Percentiles rank a stretch among this genome's conserved stretches.
phyloP scores from a whole-genome alignment of 2,888 invertebrate genomes.

The Machimus atricapillus region DNA sequence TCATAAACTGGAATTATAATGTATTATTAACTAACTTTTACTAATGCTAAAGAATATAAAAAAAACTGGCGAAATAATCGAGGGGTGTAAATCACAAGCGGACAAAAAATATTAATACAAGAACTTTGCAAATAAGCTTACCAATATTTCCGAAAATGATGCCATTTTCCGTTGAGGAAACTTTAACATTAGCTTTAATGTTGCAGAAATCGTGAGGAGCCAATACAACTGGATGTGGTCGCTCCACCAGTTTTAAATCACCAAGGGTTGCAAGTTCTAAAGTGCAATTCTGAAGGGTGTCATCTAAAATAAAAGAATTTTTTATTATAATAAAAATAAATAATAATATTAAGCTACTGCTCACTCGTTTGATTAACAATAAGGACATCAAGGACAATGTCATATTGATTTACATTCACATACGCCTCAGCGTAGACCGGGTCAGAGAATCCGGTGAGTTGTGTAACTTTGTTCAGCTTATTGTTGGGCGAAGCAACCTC shows the following conservation, averaged over 20 bases:
- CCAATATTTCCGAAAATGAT: slow-evolving; percentile 99
- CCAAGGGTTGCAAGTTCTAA: slow-evolving; percentile 97
- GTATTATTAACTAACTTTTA: neutral
- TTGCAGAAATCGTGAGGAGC: slow-evolving; percentile 97
- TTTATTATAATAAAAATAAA: neutral
- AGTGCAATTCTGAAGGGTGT: slow-evolving; percentile 97
- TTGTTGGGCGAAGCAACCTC: slow-evolving; percentile 67
- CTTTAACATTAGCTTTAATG: slow-evolving; percentile 98
- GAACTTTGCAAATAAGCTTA: slow-evolving; percentile 55
- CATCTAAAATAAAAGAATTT: slow-evolving; percentile 64
- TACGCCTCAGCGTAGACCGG: slow-evolving; percentile 99
- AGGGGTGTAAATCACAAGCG: neutral
- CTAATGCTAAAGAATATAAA: neutral
- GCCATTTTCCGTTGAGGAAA: slow-evolving; percentile 99
- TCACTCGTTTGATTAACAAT: slow-evolving; percentile 95
- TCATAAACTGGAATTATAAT: slow-evolving; percentile 79
- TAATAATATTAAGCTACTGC: slow-evolving; percentile 42
- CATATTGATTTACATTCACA: slow-evolving; percentile 98
- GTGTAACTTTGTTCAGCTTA: slow-evolving; percentile 82
- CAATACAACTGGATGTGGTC: slow-evolving; percentile 93
- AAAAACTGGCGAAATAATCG: too few species aligned
- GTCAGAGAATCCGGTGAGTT: slow-evolving; percentile 98
- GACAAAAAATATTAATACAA: too few species aligned
- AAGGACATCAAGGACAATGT: slow-evolving; percentile 96
- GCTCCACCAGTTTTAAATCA: slow-evolving; percentile 96